phyloP scores from a whole-genome alignment of 2,888 invertebrate species.

The Euzetes globulus region DNA sequence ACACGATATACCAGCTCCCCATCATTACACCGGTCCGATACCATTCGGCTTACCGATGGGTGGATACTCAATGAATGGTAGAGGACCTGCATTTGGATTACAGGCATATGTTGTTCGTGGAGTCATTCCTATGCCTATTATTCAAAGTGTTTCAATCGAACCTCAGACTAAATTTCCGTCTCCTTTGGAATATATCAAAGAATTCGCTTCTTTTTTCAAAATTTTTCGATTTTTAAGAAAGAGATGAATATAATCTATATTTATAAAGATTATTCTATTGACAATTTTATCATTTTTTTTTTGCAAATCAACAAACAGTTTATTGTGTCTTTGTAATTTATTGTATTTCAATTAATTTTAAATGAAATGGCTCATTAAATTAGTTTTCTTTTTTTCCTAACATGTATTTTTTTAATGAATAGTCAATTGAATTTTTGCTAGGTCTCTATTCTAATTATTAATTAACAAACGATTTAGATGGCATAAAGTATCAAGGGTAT shows the following conservation, averaged over 20 bases:
- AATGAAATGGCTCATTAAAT: too few species aligned
- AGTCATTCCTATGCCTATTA: constrained; percentile 1
- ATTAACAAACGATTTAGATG: too few species aligned
- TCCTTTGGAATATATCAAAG: constrained; percentile 15
- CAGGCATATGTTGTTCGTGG: constrained; percentile 29
- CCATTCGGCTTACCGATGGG: constrained; percentile 33
- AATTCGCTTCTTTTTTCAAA: constrained; percentile 11
- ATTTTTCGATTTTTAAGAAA: neutral
- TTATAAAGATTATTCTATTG: too few species aligned
- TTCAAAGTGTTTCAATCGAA: constrained; percentile 6
- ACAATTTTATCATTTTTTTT: too few species aligned
- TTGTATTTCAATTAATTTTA: too few species aligned
- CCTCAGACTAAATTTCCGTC: constrained; percentile 5
- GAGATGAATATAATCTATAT: neutral
- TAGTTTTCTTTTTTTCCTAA: too few species aligned
- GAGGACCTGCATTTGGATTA: constrained; percentile 25
- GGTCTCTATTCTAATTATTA: too few species aligned
- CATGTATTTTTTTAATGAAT: too few species aligned
- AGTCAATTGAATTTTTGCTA: too few species aligned
- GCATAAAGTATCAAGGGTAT: too few species aligned
- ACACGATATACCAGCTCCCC: constrained; percentile 14
- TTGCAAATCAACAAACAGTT: too few species aligned
- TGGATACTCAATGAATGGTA: constrained; percentile 32
- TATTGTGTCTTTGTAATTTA: too few species aligned
- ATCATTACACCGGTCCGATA: constrained; percentile 24